Conservation (phyloP, 1,140 invertebrate genomes). For the Triops cancriformis region DNA sequence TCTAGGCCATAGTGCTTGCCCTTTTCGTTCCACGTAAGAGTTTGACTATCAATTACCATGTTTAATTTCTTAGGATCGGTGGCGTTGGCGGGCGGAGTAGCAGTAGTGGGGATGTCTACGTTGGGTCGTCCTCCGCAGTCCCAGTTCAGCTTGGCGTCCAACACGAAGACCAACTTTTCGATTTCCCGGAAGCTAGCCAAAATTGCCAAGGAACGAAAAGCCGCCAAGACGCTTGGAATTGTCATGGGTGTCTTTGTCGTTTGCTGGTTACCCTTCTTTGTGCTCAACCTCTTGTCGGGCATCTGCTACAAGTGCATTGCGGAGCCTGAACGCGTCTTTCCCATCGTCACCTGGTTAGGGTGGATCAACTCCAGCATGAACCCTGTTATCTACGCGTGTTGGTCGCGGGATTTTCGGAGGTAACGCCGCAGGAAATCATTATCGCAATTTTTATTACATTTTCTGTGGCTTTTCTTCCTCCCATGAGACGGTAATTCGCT, state of each 20-base stretch:
- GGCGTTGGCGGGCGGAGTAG: constrained; percentile 1
- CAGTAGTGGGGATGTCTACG: constrained; percentile 8
- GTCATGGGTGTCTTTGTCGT: constrained; percentile 87
- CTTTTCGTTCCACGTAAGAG: too few species aligned
- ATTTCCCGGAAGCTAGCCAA: constrained; percentile 81
- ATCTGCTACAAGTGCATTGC: constrained; percentile 79
- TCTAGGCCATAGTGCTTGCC: too few species aligned
- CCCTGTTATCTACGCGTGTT: constrained; percentile 93
- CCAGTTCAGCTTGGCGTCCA: constrained; percentile 20
- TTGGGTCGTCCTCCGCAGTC: background rate
- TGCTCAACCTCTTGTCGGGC: constrained; percentile 85
- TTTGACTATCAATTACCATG: background rate
- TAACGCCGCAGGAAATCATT: constrained; percentile 42
- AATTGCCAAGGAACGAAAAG: constrained; percentile 49
- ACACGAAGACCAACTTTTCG: constrained; percentile 63
- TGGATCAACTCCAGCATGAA: constrained; percentile 99
- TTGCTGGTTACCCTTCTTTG: constrained; percentile 97
- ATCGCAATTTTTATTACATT: background rate
- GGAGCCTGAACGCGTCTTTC: constrained; percentile 80
- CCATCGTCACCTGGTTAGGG: constrained; percentile 93
- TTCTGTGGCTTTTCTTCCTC: background rate
- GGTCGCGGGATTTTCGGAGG: constrained; percentile 92
- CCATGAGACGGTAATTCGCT: background rate
- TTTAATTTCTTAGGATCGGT: background rate
- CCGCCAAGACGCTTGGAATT: constrained; percentile 51